phyloP scores from a whole-genome alignment of 2,888 invertebrate genomes.

The Clepsis dumicolana region DNA sequence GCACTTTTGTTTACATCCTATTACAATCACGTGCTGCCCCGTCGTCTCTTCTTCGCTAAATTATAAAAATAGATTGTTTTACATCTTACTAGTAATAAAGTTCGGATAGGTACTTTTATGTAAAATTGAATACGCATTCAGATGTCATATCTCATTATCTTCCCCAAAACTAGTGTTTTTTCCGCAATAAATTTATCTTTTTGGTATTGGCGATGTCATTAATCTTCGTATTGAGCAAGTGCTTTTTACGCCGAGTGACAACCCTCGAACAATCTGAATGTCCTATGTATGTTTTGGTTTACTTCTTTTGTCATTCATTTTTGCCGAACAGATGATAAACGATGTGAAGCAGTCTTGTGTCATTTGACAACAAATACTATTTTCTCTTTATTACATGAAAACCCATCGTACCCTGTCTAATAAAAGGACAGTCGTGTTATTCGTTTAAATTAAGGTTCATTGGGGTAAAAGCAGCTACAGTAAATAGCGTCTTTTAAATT shows the following conservation, averaged over 20 bases:
- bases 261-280: constrained; percentile 28
- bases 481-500: background rate
- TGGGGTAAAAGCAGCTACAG: background rate
- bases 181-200: constrained; percentile 1
- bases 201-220: constrained; percentile 8
- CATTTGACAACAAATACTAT: background rate
- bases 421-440: background rate
- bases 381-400: background rate
- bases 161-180: constrained; percentile 1
- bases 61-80: background rate
- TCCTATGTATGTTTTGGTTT: constrained; percentile 17
- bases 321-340: constrained; percentile 12
- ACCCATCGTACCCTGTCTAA: background rate
- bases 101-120: background rate
- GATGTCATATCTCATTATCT: background rate
- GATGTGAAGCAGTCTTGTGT: background rate
- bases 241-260: constrained; percentile 25
- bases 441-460: background rate
- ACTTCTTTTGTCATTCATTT: constrained; percentile 28
- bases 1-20: constrained; percentile 66
- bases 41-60: constrained; percentile 26
- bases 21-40: constrained; percentile 70
- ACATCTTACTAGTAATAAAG: background rate
- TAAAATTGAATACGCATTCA: background rate
- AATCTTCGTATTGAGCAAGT: constrained; percentile 28